A percentile compares a stretch with the other conserved stretches of the same genome.
phyloP scores from a whole-genome alignment of 1,140 invertebrate genomes.

The Drosophila tropicalis region DNA sequence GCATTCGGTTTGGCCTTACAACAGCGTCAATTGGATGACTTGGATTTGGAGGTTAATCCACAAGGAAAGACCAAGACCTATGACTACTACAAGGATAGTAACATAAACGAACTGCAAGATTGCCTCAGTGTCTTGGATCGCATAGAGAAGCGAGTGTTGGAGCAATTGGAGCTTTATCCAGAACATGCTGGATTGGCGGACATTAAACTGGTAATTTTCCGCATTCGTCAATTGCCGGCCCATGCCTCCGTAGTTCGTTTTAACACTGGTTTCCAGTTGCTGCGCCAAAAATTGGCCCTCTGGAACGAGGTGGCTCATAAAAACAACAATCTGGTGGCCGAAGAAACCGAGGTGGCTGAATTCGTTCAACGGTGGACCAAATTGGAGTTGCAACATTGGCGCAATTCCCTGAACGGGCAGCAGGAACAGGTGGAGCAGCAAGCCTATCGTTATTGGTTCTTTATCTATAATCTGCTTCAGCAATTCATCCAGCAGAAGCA shows the following conservation, averaged over 20 bases:
- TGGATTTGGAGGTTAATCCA: slow-evolving; percentile 36
- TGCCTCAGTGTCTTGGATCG: slow-evolving; percentile 88
- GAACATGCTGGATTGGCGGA: slow-evolving; percentile 94
- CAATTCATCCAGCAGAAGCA: slow-evolving; percentile 77
- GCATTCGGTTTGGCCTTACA: slow-evolving; percentile 63
- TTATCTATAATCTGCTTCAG: slow-evolving; percentile 90
- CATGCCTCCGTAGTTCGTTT: slow-evolving; percentile 93
- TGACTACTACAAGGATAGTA: slow-evolving; percentile 95
- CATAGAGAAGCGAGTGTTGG: slow-evolving; percentile 86
- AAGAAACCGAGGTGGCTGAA: slow-evolving; percentile 89
- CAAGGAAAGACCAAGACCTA: slow-evolving; percentile 34
- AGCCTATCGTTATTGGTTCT: slow-evolving; percentile 95
- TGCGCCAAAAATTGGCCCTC: slow-evolving; percentile 92
- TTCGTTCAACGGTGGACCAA: slow-evolving; percentile 96
- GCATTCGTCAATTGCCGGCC: slow-evolving; percentile 91
- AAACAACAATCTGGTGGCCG: slow-evolving; percentile 90
- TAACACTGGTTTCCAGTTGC: slow-evolving; percentile 94
- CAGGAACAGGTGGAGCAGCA: slow-evolving; percentile 86
- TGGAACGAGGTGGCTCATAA: slow-evolving; percentile 96
- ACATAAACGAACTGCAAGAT: slow-evolving; percentile 90
- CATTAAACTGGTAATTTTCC: slow-evolving; percentile 88
- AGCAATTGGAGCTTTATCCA: slow-evolving; percentile 92
- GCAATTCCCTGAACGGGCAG: slow-evolving; percentile 88
- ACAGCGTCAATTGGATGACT: slow-evolving; percentile 56
- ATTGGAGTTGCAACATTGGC: slow-evolving; percentile 94